phyloP scores from a whole-genome alignment of 2,113 vertebrate genomes.

The Percina caprodes region DNA sequence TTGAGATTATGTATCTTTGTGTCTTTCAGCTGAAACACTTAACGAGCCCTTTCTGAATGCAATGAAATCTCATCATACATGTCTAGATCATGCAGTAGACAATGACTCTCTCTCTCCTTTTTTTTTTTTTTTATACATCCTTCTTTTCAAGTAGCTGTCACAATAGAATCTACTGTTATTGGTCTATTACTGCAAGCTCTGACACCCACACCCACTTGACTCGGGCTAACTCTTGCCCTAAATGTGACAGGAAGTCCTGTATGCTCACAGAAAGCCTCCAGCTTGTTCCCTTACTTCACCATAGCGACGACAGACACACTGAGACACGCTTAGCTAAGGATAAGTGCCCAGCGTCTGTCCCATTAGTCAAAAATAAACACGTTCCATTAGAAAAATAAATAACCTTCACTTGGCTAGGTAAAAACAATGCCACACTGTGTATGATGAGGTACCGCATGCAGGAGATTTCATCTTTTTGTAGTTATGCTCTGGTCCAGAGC shows the following conservation, averaged over 20 bases:
- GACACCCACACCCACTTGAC: slow-evolving; percentile 25
- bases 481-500: slow-evolving; percentile 31
- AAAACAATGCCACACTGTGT: slow-evolving; percentile 67
- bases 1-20: not conserved
- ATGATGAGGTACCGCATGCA: slow-evolving; percentile 45
- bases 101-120: not conserved
- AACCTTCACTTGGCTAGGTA: slow-evolving; percentile 46
- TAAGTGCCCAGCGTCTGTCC: slow-evolving; percentile 65
- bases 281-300: slow-evolving; percentile 55
- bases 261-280: slow-evolving; percentile 29
- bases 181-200: slow-evolving; percentile 6
- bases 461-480: slow-evolving; percentile 60
- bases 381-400: slow-evolving; percentile 76
- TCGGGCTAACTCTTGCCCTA: slow-evolving; percentile 22
- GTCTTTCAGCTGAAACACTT: not conserved
- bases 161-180: slow-evolving; percentile 23
- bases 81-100: not conserved
- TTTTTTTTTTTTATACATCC: slow-evolving; percentile 15
- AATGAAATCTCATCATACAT: not conserved
- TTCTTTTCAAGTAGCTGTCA: slow-evolving; percentile 19
- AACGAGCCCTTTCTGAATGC: not conserved
- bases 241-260: slow-evolving; percentile 59
- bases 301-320: slow-evolving; percentile 63
- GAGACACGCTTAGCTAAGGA: slow-evolving; percentile 41
- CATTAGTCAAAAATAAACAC: slow-evolving; percentile 79